A percentile compares a stretch with the other conserved stretches of the same genome.
phyloP scores from a whole-genome alignment of 2,888 invertebrate genomes.

The Belgica antarctica region DNA sequence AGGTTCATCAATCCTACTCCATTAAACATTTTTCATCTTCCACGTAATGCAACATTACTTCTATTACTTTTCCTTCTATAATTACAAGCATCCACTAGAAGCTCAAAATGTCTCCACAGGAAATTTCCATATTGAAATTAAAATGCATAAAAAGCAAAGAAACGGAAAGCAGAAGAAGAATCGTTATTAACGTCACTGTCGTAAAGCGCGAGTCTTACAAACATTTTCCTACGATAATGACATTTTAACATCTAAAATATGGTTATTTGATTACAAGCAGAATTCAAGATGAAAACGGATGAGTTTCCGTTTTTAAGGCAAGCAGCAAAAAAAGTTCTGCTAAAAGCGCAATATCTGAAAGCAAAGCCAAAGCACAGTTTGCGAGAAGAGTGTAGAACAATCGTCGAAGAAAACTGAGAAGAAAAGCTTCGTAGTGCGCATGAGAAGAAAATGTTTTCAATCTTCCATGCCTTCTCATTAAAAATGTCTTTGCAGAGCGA shows the following conservation, averaged over 20 bases:
- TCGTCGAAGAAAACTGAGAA: not conserved
- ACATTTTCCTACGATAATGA: constrained; percentile 12
- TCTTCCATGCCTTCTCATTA: constrained; percentile 42
- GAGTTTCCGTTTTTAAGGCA: not conserved
- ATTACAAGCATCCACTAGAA: too few species aligned
- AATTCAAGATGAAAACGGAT: constrained; percentile 21
- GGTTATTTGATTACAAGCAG: constrained; percentile 39
- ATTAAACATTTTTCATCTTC: too few species aligned
- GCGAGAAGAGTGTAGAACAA: constrained; percentile 32
- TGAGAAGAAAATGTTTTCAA: constrained; percentile 38
- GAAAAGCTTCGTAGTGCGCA: constrained; percentile 42
- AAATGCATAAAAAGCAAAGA: too few species aligned
- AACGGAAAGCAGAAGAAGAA: too few species aligned
- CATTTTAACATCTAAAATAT: constrained; percentile 32
- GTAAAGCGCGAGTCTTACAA: too few species aligned
- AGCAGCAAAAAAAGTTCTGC: not conserved
- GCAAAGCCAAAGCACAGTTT: not conserved
- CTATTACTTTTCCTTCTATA: too few species aligned
- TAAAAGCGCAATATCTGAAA: constrained; percentile 40
- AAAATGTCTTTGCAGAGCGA: constrained; percentile 32
- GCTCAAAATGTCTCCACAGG: too few species aligned
- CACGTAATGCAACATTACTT: too few species aligned
- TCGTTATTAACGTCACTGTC: too few species aligned
- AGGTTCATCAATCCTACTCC: too few species aligned
- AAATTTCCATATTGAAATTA: too few species aligned